A percentile compares a stretch with the other conserved stretches of the same genome.
Evolutionary conservation across 2,797 vertebrate genomes (phyloP).

Genomic region (Lindbergichthys nudifrons): DNA sequence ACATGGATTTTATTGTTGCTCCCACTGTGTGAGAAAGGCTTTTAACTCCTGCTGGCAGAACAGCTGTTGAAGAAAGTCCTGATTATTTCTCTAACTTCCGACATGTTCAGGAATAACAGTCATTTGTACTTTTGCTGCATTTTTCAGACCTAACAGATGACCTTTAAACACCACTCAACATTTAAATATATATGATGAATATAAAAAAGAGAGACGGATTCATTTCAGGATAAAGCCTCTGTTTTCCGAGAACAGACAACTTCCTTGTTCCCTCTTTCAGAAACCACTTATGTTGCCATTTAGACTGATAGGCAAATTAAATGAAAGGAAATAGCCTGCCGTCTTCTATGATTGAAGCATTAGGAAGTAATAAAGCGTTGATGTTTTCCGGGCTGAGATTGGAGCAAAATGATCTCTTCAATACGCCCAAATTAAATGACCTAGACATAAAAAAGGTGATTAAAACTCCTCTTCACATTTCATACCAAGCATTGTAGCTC

Average conservation of each 20-base stretch:
- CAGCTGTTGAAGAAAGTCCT: conserved; percentile 25
- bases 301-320: conserved; percentile 62
- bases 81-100: conserved; percentile 33
- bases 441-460: background rate
- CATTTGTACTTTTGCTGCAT: conserved; percentile 23
- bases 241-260: conserved; percentile 67
- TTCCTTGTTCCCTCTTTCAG: conserved; percentile 66
- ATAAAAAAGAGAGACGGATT: conserved; percentile 25
- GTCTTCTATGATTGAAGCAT: conserved; percentile 38
- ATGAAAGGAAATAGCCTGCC: conserved; percentile 46
- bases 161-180: conserved; percentile 3
- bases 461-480: conserved; percentile 12
- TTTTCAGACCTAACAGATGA: conserved; percentile 24
- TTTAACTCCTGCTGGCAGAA: conserved; percentile 23
- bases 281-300: conserved; percentile 63
- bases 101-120: conserved; percentile 4
- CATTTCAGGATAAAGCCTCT: conserved; percentile 1
- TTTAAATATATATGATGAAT: conserved; percentile 12
- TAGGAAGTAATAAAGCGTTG: conserved; percentile 47
- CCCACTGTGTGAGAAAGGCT: conserved; percentile 20
- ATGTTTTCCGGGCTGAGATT: conserved; percentile 25
- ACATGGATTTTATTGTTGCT: conserved; percentile 32
- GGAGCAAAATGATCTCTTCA: conserved; percentile 4
- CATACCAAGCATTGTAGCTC: background rate
- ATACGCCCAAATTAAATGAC: conserved; percentile 21